A percentile compares a stretch with the other conserved stretches of the same genome.
Conservation (phyloP, 2,113 vertebrate genomes). For the Telmatochromis sp. region DNA sequence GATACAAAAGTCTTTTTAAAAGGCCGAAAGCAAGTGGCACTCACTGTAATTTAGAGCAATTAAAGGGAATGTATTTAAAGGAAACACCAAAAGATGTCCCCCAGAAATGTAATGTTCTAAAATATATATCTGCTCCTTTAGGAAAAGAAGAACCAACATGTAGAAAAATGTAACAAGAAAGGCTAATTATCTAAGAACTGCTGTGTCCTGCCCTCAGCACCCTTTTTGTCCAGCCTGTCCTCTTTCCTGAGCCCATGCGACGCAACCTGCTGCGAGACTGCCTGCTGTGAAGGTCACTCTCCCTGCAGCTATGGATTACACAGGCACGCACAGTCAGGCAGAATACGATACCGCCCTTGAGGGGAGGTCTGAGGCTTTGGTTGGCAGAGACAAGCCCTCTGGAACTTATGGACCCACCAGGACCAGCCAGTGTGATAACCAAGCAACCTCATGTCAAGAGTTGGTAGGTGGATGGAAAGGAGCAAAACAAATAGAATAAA, state of each 20-base stretch:
- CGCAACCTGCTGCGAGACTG: constrained; percentile 48
- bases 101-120: neutral
- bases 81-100: neutral
- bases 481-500: neutral
- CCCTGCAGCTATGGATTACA: constrained; percentile 74
- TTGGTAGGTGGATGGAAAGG: neutral
- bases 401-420: neutral
- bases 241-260: constrained; percentile 26
- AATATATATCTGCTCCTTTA: neutral
- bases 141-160: neutral
- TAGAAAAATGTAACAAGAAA: constrained; percentile 6
- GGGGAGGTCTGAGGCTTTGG: constrained; percentile 34
- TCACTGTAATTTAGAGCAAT: neutral
- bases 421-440: neutral
- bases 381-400: constrained; percentile 9
- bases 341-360: constrained; percentile 70
- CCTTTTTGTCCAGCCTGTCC: constrained; percentile 22
- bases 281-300: constrained; percentile 74
- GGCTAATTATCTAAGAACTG: constrained; percentile 23
- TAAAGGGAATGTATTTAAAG: neutral
- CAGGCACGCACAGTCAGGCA: constrained; percentile 64
- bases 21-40: neutral
- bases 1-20: neutral
- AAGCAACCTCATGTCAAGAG: neutral
- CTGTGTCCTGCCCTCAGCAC: constrained; percentile 19